These are phyloP conservation scores for Acutogordius australiensis DNA, from an alignment of 2,888 invertebrate genomes.

Conservation along the genomic window DNA sequence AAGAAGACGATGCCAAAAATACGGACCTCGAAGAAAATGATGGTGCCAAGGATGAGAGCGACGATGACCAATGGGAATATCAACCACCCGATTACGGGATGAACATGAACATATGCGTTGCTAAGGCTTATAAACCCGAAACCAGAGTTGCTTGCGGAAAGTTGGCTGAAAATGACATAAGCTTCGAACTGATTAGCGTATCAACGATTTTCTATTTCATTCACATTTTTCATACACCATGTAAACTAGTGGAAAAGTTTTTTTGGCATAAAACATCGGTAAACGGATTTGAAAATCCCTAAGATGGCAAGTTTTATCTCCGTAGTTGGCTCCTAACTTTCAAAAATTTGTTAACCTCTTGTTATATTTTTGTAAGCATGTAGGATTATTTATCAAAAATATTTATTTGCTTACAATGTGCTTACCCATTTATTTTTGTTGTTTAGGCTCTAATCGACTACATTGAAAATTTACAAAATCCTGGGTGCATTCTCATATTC, in stretches of 20 bases:
- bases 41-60: conserved; percentile 27
- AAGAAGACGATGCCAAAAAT: conserved; percentile 29
- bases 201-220: too few relatives aligned
- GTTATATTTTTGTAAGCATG: too few relatives aligned
- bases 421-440: too few relatives aligned
- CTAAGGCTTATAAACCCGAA: conserved; percentile 18
- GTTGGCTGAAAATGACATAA: conserved; percentile 61
- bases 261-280: too few relatives aligned
- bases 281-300: too few relatives aligned
- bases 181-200: conserved; percentile 60
- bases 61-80: conserved; percentile 22
- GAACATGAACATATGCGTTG: conserved; percentile 13
- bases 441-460: conserved; percentile 31
- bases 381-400: too few relatives aligned
- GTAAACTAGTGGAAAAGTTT: too few relatives aligned
- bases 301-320: too few relatives aligned
- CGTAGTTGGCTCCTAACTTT: too few relatives aligned
- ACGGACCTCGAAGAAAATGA: conserved; percentile 30
- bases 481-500: conserved; percentile 66
- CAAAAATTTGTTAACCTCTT: too few relatives aligned
- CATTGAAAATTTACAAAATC: conserved; percentile 29
- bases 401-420: too few relatives aligned
- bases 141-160: conserved; percentile 34
- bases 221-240: too few relatives aligned
- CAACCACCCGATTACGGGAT: neutral